Evolutionary conservation across 2,797 vertebrate genomes (phyloP).

Genomic region (Manis javanica): DNA sequence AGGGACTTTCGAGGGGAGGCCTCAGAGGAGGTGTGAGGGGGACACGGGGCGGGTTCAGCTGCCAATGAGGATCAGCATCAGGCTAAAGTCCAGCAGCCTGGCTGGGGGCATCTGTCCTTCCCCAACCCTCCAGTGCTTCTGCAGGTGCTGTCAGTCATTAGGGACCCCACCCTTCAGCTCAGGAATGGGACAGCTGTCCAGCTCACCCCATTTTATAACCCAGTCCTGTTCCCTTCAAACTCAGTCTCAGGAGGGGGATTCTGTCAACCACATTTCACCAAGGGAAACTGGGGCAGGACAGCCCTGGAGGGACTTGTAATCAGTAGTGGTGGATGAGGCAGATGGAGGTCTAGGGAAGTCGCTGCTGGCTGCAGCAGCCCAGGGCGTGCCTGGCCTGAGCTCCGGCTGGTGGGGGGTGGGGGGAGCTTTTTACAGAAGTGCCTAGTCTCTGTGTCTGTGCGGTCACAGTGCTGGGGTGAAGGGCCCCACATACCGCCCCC

Average conservation of each 20-base stretch:
- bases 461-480: neutral
- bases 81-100: too few relatives aligned
- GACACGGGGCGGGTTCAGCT: fast-evolving
- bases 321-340: neutral
- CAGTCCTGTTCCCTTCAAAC: neutral
- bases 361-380: neutral
- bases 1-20: neutral
- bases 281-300: conserved; percentile 56
- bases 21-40: fast-evolving
- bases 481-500: fast-evolving
- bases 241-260: neutral
- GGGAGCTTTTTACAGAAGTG: neutral
- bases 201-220: neutral
- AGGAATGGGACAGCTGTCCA: neutral
- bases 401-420: neutral
- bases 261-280: neutral
- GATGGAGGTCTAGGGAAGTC: neutral
- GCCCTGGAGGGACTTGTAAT: neutral
- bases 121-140: neutral
- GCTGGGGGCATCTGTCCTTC: neutral
- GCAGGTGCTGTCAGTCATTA: neutral
- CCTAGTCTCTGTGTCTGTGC: neutral
- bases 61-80: too few relatives aligned
- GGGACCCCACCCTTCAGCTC: neutral
- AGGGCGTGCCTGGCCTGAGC: fast-evolving